phyloP scores from a whole-genome alignment of 2,888 invertebrate species.

The Frankliniella intonsa region DNA sequence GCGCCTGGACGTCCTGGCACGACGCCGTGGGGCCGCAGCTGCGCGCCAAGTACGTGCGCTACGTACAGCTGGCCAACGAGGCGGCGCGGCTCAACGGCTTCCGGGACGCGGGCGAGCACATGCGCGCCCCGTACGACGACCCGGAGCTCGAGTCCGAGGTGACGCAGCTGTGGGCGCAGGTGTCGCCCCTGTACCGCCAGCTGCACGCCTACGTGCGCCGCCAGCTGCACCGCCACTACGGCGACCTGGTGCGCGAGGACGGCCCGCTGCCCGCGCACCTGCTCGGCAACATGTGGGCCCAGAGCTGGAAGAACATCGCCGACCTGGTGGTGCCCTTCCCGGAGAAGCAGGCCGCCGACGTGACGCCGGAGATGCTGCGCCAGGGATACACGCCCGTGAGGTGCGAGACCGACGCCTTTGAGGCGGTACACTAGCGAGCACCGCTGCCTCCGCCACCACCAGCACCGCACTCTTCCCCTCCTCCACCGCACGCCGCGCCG shows the following conservation, averaged over 20 bases:
- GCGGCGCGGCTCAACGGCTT: slow-evolving; percentile 72
- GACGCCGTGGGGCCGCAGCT: slow-evolving; percentile 73
- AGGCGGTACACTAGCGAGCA: background rate
- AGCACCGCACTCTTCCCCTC: background rate
- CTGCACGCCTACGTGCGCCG: slow-evolving; percentile 76
- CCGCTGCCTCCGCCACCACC: background rate
- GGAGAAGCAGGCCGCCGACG: slow-evolving; percentile 63
- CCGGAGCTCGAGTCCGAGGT: slow-evolving; percentile 57
- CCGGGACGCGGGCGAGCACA: slow-evolving; percentile 73
- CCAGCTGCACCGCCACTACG: slow-evolving; percentile 60
- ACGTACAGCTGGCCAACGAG: slow-evolving; percentile 72
- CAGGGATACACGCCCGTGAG: slow-evolving; percentile 69
- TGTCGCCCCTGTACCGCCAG: slow-evolving; percentile 73
- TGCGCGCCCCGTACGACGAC: slow-evolving; percentile 70
- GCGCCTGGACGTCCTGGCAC: slow-evolving; percentile 77
- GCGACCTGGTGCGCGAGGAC: slow-evolving; percentile 56
- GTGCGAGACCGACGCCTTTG: slow-evolving; percentile 44
- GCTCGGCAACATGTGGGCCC: slow-evolving; percentile 80
- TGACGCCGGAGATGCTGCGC: slow-evolving; percentile 70
- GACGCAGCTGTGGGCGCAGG: slow-evolving; percentile 56
- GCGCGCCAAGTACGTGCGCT: slow-evolving; percentile 70
- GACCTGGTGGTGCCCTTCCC: slow-evolving; percentile 73
- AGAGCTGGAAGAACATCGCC: slow-evolving; percentile 72
- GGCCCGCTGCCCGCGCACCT: slow-evolving; percentile 83
- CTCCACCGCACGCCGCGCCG: background rate